Percentiles rank a stretch among this genome's conserved stretches.
These are phyloP conservation scores for Campodea augens DNA, from an alignment of 1,140 invertebrate genomes.

Conservation along the genomic window DNA sequence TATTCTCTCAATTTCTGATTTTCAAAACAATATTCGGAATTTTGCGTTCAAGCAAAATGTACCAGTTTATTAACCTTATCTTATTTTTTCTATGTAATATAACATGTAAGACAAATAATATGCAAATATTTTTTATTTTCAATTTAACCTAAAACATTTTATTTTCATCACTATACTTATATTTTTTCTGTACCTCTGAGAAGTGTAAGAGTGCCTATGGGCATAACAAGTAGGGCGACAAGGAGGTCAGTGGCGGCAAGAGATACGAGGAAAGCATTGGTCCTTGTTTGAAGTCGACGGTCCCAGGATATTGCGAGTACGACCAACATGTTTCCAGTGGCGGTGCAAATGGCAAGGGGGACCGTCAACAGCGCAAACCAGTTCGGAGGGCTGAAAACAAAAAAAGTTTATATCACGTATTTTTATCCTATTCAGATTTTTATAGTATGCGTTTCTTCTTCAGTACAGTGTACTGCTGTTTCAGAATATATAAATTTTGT, in stretches of 20 bases:
- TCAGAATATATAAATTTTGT: no score
- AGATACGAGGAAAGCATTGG: slow-evolving; percentile 92
- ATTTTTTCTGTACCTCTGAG: no score
- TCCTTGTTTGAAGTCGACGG: slow-evolving; percentile 74
- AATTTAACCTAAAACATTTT: neutral
- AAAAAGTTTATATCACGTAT: neutral
- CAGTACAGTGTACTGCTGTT: no score
- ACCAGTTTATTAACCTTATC: no score
- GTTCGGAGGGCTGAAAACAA: slow-evolving; percentile 20
- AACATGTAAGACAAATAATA: no score
- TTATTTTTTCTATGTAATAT: no score
- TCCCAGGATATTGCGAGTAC: slow-evolving; percentile 80
- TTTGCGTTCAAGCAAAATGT: no score
- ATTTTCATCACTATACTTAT: slow-evolving; percentile 24
- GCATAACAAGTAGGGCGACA: slow-evolving; percentile 81
- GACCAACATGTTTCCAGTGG: slow-evolving; percentile 83
- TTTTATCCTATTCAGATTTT: no score
- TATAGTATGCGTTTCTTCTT: no score
- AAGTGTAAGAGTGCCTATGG: slow-evolving; percentile 58
- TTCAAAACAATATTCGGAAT: no score
- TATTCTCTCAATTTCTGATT: no score
- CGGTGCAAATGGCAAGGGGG: slow-evolving; percentile 64
- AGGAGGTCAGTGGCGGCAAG: slow-evolving; percentile 87
- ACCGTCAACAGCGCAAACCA: slow-evolving; percentile 56
- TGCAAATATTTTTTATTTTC: neutral